These are phyloP conservation scores for Cavia aperea DNA, from an alignment of 2,113 vertebrate genomes.

Conservation along the genomic window DNA sequence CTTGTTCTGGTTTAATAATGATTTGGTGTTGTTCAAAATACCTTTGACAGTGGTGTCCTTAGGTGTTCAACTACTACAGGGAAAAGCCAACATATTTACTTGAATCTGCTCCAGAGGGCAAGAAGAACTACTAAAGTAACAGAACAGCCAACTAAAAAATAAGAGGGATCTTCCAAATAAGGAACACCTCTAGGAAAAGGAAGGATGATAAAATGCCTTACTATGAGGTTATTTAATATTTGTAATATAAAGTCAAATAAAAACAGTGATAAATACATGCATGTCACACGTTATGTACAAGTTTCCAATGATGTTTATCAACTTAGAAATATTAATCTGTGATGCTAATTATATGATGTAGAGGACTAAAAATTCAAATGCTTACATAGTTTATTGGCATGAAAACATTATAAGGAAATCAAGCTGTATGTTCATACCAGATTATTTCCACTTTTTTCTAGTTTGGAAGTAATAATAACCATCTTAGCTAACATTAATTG, in stretches of 20 bases:
- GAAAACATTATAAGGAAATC: not conserved
- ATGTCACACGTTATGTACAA: not conserved
- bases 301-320: not conserved
- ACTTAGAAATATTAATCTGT: not conserved
- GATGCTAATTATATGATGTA: not conserved
- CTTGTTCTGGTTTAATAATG: not conserved
- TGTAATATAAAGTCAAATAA: not conserved
- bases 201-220: not conserved
- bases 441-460: not conserved
- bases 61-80: not conserved
- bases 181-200: not conserved
- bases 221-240: not conserved
- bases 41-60: not conserved
- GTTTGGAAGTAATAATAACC: not conserved
- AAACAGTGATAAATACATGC: not conserved
- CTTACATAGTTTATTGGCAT: conserved; percentile 10
- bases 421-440: not conserved
- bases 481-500: not conserved
- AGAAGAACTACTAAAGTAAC: not conserved
- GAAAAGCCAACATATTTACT: not conserved
- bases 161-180: not conserved
- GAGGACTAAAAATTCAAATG: not conserved
- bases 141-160: not conserved
- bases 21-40: not conserved
- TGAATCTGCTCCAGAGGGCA: not conserved